A percentile compares a stretch with the other conserved stretches of the same genome.
These are phyloP conservation scores for Sphaerophoria rueppellii DNA, from an alignment of 2,888 invertebrate species.

Conservation along the genomic window DNA sequence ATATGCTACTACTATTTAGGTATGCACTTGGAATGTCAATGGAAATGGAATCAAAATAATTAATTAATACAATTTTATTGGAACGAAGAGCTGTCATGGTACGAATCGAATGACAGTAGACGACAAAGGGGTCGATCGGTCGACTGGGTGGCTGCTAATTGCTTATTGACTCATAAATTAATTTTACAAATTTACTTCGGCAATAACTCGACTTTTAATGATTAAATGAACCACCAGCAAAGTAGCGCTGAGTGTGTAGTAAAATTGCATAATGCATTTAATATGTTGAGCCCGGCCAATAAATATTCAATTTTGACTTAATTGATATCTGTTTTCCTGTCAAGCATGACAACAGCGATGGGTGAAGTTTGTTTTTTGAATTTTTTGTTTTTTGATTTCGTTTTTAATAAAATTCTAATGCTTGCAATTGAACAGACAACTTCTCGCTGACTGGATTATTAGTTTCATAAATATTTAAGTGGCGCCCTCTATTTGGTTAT, in stretches of 20 bases:
- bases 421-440: background rate
- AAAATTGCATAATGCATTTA: constrained; percentile 57
- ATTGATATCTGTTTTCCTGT: constrained; percentile 47
- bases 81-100: constrained; percentile 4
- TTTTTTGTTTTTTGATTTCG: no score
- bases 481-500: background rate
- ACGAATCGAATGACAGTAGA: constrained; percentile 20
- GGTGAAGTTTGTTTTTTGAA: background rate
- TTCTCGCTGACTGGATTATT: background rate
- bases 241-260: constrained; percentile 1
- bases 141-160: constrained; percentile 46
- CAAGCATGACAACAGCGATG: background rate
- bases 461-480: constrained; percentile 23
- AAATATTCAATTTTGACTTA: constrained; percentile 50
- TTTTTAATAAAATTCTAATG: background rate
- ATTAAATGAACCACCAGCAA: background rate
- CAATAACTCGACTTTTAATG: background rate
- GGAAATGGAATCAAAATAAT: constrained; percentile 12
- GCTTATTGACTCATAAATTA: constrained; percentile 70
- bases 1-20: background rate
- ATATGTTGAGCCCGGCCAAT: constrained; percentile 3
- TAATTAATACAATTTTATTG: constrained; percentile 6
- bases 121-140: background rate
- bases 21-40: constrained; percentile 17
- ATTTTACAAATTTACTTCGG: constrained; percentile 66